Base-by-base conservation (phyloP, 2,797 vertebrate species). In the Pantherophis alleghaniensis region DNA sequence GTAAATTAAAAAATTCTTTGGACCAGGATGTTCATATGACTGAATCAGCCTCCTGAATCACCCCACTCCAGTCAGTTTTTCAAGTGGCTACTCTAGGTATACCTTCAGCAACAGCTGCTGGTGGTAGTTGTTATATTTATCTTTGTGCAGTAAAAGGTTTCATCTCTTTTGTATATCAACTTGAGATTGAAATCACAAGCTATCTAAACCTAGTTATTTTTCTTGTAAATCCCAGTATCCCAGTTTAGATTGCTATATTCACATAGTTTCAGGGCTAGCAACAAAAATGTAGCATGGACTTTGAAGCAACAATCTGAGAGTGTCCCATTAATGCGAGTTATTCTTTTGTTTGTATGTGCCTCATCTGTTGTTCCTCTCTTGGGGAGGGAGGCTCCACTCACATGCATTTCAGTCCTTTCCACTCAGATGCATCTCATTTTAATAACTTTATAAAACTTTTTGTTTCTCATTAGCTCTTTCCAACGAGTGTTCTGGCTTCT, bases 371-470 rank as follows among this genome's bases (percentile, higher is more conserved):
- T 91, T 87, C 90, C 57, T 93, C 32, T 91, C 90, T 86, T 6
- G 87, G 93, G 90, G 93, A 91, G 93, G 93, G 93, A 93, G 93
- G 87, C 93, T 93, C 93, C 91, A 26, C 93, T 91, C 93, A 91
- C 90, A 28, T 95, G 92, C 88, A 0, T 94, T 95, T 88, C 94
- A 94, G 94, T 92, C 53, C 93, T 95, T 93, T 92, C 88, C 87
- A 95, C 94, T 95, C 91, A 94, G 95, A 94, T 92, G 22, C 2
- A 4, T 95, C 94, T 92, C 93, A 93, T 74, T 89, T 91, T 96
- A 94, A 91, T 91, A 60, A 89, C 61, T 61, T 60, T 87, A 61
- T 60, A 59, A 87, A 93, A 24, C 87, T 91, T 42, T 89, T 53
- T 88, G 86, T 89, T 90, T 94, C 18, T 92, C 93, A 91, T 89